Base-by-base conservation (phyloP, 2,113 vertebrate genomes). In the Lepisosteus osseus region DNA sequence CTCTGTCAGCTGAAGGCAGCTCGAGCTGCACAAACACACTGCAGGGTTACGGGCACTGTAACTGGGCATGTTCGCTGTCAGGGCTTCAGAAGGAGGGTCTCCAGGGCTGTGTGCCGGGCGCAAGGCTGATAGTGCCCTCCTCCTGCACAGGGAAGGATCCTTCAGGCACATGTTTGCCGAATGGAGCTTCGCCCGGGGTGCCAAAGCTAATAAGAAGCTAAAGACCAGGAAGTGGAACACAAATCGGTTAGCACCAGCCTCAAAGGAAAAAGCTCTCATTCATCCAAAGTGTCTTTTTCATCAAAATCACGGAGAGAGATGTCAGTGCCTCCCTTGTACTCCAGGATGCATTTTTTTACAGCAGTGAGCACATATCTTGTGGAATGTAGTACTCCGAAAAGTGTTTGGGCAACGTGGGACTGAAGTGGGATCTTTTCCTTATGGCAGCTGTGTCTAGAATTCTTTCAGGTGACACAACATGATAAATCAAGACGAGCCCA, bases 191-290 rank as follows among this genome's bases (percentile, higher is more conserved):
- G 76, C 81, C 75, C 73, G 69, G 74, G 47, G 69, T 41, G 77
- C 85, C 84, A 87, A 88, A 87, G 82, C 83, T 77, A 86, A 83
- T 83, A 80, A 29, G 29, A 83, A 78, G 81, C 76, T 54, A 69
- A 79, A 73, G 76, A 76, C 78, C 79, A 79, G 84, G 83, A 84
- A 79, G 78, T 73, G 72, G 68, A 71, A 51, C 57, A 69, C 65
- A 78, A 82, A 86, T 78, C 83, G 78, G 78, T 84, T 87, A 83
- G 78, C 79, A 75, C 84, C 80, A 83, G 73, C 81, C 79, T 85
- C 77, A 82, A 85, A 84, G 77, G 75, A 77, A 78, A 29, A 86
- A 76, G 76, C 74, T 65, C 69, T 70, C 77, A 51, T 81, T 84
- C 69, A 76, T 78, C 51, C 70, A 64, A 67, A 73, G 74, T 69